A percentile compares a stretch with the other conserved stretches of the same genome.
Conservation (phyloP, 2,797 vertebrate species). For the Erethizon dorsatum region DNA sequence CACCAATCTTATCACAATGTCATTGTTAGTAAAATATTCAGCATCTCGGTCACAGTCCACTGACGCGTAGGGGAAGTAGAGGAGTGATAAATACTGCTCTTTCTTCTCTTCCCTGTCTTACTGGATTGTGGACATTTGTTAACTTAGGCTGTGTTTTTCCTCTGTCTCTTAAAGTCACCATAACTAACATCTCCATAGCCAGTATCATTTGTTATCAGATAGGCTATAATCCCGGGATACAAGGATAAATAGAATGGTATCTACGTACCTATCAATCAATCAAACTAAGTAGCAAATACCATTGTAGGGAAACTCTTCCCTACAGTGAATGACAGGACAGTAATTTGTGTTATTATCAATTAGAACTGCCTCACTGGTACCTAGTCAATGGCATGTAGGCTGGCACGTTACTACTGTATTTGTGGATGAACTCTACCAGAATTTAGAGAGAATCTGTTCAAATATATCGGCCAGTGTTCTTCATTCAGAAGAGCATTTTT, state of each 20-base stretch:
- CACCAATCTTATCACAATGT: neutral
- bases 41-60: neutral
- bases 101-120: neutral
- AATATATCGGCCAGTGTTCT: neutral
- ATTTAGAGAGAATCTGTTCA: neutral
- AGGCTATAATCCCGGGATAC: neutral
- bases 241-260: neutral
- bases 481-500: neutral
- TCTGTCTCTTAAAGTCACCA: neutral
- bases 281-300: neutral
- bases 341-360: neutral
- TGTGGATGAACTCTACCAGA: neutral
- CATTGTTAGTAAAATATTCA: neutral
- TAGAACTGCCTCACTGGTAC: neutral
- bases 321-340: neutral
- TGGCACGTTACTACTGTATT: neutral
- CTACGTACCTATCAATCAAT: neutral
- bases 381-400: neutral
- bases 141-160: neutral
- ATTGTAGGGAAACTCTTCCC: neutral
- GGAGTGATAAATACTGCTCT: neutral
- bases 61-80: neutral
- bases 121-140: neutral
- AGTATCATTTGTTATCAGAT: neutral
- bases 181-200: neutral